Percentiles rank a stretch among this genome's conserved stretches.
phyloP scores from a whole-genome alignment of 2,888 invertebrate species.

The Volucella inflata region DNA sequence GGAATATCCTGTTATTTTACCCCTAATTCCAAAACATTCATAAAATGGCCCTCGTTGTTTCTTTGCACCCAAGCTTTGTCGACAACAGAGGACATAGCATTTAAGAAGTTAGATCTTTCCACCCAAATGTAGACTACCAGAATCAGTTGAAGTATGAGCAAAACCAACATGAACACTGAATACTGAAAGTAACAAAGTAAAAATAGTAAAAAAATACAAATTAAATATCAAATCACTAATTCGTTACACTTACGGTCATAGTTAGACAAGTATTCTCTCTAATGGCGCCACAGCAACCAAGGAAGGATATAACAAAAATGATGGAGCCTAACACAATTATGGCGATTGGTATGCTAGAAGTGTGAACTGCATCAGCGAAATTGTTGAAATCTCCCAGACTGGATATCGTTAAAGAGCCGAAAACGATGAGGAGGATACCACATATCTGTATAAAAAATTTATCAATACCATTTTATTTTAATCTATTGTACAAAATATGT shows the following conservation, averaged over 20 bases:
- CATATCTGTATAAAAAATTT: slow-evolving; percentile 86
- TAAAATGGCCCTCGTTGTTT: slow-evolving; percentile 76
- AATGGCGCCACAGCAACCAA: slow-evolving; percentile 95
- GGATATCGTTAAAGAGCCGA: slow-evolving; percentile 88
- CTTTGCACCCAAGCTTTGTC: slow-evolving; percentile 82
- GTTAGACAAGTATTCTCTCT: slow-evolving; percentile 94
- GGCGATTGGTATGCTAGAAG: slow-evolving; percentile 87
- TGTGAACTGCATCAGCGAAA: slow-evolving; percentile 83
- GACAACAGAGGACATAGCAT: slow-evolving; percentile 85
- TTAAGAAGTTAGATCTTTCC: slow-evolving; percentile 85
- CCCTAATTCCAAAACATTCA: slow-evolving; percentile 79
- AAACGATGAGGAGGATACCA: slow-evolving; percentile 88
- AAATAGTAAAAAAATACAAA: slow-evolving; percentile 16
- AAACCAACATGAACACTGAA: slow-evolving; percentile 88
- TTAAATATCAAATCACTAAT: background rate
- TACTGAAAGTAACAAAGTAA: slow-evolving; percentile 85
- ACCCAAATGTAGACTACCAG: slow-evolving; percentile 88
- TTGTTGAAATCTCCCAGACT: slow-evolving; percentile 85
- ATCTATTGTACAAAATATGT: too few species aligned
- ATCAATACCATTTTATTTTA: too few species aligned
- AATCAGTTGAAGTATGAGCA: slow-evolving; percentile 90
- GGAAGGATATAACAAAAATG: slow-evolving; percentile 92
- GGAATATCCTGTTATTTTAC: slow-evolving; percentile 76
- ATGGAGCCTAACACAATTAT: slow-evolving; percentile 88
- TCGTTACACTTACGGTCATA: slow-evolving; percentile 87